Conservation (phyloP, 2,113 vertebrate species). For the Mesocricetus auratus region DNA sequence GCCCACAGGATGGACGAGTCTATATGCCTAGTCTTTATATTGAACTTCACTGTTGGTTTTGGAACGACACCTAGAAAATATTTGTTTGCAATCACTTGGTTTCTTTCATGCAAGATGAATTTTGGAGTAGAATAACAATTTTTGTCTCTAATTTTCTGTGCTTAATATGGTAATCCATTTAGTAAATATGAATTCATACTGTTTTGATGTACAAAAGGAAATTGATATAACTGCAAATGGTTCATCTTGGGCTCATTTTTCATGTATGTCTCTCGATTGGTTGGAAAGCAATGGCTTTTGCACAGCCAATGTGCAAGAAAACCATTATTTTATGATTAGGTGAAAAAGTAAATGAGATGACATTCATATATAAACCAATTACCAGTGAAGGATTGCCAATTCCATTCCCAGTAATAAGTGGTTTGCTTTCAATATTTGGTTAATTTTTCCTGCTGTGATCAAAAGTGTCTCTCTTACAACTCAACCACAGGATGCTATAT, state of each 20-base stretch:
- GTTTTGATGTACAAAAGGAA: conserved; percentile 17
- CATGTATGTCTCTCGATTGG: background rate
- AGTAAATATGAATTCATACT: conserved; percentile 23
- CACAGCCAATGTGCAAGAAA: background rate
- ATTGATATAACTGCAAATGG: background rate
- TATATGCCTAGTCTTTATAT: background rate
- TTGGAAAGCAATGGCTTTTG: conserved; percentile 28
- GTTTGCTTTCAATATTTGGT: background rate
- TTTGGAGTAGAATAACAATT: background rate
- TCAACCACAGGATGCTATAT: background rate
- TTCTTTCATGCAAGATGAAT: conserved; percentile 29
- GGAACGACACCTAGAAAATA: background rate
- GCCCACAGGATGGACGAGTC: background rate
- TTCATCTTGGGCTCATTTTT: conserved; percentile 40
- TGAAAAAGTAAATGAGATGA: conserved; percentile 18
- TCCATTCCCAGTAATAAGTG: background rate
- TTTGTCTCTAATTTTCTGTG: conserved; percentile 19
- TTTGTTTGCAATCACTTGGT: background rate
- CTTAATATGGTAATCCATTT: background rate
- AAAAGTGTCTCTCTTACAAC: background rate
- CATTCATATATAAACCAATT: background rate
- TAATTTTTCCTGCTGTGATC: conserved; percentile 42
- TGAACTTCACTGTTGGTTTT: conserved; percentile 14
- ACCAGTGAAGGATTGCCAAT: background rate
- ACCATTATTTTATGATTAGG: background rate